Evolutionary conservation across 2,888 invertebrate genomes (phyloP).

Genomic region (Drosophila anomelani): DNA sequence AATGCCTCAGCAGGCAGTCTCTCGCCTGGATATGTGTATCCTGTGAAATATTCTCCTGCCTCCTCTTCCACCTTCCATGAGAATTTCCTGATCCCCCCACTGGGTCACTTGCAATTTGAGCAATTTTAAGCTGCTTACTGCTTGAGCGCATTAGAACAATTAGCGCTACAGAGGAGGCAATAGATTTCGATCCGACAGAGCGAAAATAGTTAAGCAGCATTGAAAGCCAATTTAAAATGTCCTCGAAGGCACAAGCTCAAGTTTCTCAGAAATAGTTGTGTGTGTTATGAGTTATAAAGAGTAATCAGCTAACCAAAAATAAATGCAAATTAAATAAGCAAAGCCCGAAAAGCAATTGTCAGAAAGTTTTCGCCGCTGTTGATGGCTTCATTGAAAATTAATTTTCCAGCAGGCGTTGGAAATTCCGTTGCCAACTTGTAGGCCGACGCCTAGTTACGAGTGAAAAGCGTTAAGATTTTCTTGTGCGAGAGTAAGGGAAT

Average conservation of each 20-base stretch:
- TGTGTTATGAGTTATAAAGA: not conserved
- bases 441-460: constrained; percentile 44
- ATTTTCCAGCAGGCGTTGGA: constrained; percentile 53
- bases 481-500: not conserved
- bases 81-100: not conserved
- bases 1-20: constrained; percentile 14
- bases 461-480: constrained; percentile 1
- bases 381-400: constrained; percentile 49
- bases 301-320: constrained; percentile 30
- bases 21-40: constrained; percentile 5
- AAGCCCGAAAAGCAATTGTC: constrained; percentile 12
- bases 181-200: constrained; percentile 28
- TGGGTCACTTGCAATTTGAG: constrained; percentile 31
- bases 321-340: constrained; percentile 43
- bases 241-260: not conserved
- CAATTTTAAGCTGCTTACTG: constrained; percentile 65
- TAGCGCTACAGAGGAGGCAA: constrained; percentile 41
- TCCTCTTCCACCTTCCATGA: not conserved
- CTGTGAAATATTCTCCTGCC: not conserved
- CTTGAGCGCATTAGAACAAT: constrained; percentile 73
- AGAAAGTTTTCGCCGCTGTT: constrained; percentile 2
- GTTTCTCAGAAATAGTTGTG: constrained; percentile 13
- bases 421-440: constrained; percentile 56
- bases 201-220: constrained; percentile 32
- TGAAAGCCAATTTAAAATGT: constrained; percentile 13